phyloP scores from a whole-genome alignment of 2,797 vertebrate genomes.

The Sebastolobus alascanus region DNA sequence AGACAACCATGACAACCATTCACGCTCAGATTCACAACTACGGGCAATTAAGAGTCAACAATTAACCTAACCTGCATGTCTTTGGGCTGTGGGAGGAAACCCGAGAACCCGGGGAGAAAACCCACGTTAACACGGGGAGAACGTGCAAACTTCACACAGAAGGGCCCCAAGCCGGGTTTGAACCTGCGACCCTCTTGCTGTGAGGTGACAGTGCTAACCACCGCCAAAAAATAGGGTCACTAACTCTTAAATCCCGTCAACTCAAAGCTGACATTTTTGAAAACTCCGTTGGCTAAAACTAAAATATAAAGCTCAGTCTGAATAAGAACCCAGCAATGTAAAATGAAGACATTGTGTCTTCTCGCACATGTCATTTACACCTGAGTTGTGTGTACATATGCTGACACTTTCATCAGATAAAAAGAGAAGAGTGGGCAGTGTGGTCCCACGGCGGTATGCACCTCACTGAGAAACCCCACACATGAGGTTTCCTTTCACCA shows the following conservation, averaged over 20 bases:
- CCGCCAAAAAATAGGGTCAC: not conserved
- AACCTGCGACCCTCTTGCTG: no score
- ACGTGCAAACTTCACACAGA: no score
- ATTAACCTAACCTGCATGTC: no score
- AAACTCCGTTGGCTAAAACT: not conserved
- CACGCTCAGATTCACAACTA: no score
- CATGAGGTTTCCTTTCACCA: slow-evolving; percentile 61
- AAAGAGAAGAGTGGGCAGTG: slow-evolving; percentile 10
- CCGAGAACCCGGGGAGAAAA: no score
- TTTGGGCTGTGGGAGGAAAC: no score
- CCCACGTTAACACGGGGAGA: no score
- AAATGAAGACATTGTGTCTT: not conserved
- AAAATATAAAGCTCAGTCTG: not conserved
- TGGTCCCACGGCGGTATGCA: slow-evolving; percentile 37
- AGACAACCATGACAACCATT: no score
- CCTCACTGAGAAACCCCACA: slow-evolving; percentile 39
- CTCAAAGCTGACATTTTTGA: not conserved
- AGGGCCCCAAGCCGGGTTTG: no score
- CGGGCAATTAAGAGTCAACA: no score
- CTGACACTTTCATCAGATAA: slow-evolving; percentile 24
- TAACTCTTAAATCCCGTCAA: not conserved
- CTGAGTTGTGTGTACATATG: not conserved
- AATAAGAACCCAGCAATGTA: not conserved
- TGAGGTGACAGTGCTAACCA: no score
- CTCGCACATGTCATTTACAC: not conserved